Percentiles rank a stretch among this genome's conserved stretches.
Evolutionary conservation across 2,888 invertebrate genomes (phyloP).

Genomic region (Saturnia japonica): DNA sequence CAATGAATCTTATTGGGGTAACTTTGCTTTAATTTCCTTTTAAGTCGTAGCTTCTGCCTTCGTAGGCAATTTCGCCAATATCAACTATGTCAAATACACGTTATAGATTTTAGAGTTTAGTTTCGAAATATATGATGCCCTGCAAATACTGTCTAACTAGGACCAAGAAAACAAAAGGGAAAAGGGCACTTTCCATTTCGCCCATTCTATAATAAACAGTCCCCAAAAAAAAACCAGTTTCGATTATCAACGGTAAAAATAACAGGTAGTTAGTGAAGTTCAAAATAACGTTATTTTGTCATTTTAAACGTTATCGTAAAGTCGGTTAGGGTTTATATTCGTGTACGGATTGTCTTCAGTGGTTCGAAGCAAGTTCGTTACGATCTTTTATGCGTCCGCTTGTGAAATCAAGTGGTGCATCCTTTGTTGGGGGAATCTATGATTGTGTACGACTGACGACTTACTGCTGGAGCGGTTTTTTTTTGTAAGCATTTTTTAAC

Average conservation of each 20-base stretch:
- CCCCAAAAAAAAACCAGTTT: neutral
- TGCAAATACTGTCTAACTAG: too few relatives aligned
- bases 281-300: neutral
- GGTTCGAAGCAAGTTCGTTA: neutral
- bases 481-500: slow-evolving; percentile 2
- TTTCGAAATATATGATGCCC: too few relatives aligned
- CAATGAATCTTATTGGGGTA: too few relatives aligned
- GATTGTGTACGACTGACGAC: neutral
- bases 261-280: slow-evolving; percentile 12
- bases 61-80: too few relatives aligned
- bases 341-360: neutral
- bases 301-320: neutral
- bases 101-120: too few relatives aligned
- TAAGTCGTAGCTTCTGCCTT: too few relatives aligned
- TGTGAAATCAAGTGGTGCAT: slow-evolving; percentile 28
- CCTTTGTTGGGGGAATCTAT: slow-evolving; percentile 23
- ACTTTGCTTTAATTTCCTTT: too few relatives aligned
- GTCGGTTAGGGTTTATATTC: neutral
- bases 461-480: slow-evolving; percentile 11
- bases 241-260: slow-evolving; percentile 12
- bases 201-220: neutral
- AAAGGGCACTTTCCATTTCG: slow-evolving; percentile 2
- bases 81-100: too few relatives aligned
- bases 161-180: neutral
- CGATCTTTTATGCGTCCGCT: neutral